Base-by-base conservation (phyloP, 2,797 vertebrate species). In the Ceyx erithaca region DNA sequence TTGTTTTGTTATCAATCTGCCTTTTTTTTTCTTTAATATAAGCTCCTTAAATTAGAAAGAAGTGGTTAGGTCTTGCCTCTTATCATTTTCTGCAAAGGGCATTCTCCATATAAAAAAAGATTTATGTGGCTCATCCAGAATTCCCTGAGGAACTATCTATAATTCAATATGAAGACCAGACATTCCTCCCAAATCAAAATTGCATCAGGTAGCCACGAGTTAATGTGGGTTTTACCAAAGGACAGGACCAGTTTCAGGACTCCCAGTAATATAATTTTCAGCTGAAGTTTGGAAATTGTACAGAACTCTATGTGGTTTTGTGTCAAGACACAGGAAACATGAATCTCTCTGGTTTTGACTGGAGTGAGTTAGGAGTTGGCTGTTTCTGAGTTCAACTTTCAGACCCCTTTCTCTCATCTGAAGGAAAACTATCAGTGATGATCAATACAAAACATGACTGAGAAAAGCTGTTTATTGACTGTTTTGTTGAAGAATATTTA, bases 401-500 rank as follows among this genome's bases (percentile, higher is more conserved):
- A 46, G 31, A 33, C 28, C 19, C 17, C 23, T 55, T 72, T 70
- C 14, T 77, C 12, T 67, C 26, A 12, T 6, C 26, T 16, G 41
- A 88, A 73, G 28, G 20, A 37, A 69, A 58, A 87, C 37, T 61
- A 85, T 21, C 23, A 64, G 46, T 41, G n/a, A 30, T 37, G 57
- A 35, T 33, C 2, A 10, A 30, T n/a, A 61, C 4, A 67, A 51
- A 81, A 58, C 19, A 8, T 30, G 68, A 43, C 54, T 26, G n/a
- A 67, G 71, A 68, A 9, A 3, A 4, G 20, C 28, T 43, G 21
- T 63, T 58, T 90, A 73, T 52, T 89, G 89, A 71, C 52, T 77
- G 51, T 66, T 92, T 71, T 7, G 26, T 94, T 95, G 33, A 55
- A 93, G 83, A 90, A 89, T 89, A 73, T 81, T 89, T 43, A 87